phyloP scores from a whole-genome alignment of 2,888 invertebrate genomes.

The Dicyrtomina minuta region DNA sequence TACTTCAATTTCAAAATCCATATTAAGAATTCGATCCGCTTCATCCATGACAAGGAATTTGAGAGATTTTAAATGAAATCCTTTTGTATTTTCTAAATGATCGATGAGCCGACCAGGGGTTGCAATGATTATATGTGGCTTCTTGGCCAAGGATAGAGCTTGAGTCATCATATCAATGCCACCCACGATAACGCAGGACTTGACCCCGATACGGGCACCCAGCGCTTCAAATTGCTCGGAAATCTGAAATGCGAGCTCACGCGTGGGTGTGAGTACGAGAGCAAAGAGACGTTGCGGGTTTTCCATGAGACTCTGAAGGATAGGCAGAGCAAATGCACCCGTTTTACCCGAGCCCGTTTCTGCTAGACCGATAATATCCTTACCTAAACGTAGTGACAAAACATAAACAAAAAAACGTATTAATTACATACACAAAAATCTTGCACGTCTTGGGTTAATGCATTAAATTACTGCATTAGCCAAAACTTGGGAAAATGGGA shows the following conservation, averaged over 20 bases:
- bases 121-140: slow-evolving; percentile 95
- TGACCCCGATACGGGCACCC: slow-evolving; percentile 87
- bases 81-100: slow-evolving; percentile 97
- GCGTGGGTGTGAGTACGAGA: slow-evolving; percentile 88
- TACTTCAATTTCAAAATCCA: slow-evolving; percentile 98
- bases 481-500: too few species aligned
- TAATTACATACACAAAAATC: too few species aligned
- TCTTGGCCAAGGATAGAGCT: slow-evolving; percentile 83
- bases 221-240: slow-evolving; percentile 97
- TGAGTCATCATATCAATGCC: slow-evolving; percentile 99
- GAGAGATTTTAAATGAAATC: slow-evolving; percentile 84
- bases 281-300: slow-evolving; percentile 93
- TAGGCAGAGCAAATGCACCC: slow-evolving; percentile 95
- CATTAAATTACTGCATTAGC: too few species aligned
- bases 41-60: slow-evolving; percentile 98
- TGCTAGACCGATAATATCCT: slow-evolving; percentile 74
- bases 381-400: slow-evolving; percentile 62
- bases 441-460: too few species aligned
- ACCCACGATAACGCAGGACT: slow-evolving; percentile 94
- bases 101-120: slow-evolving; percentile 95
- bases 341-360: slow-evolving; percentile 95
- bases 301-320: slow-evolving; percentile 84
- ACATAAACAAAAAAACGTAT: slow-evolving; percentile 3
- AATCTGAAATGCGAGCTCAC: slow-evolving; percentile 97
- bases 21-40: slow-evolving; percentile 96